phyloP scores from a whole-genome alignment of 2,113 vertebrate species.

The Penelope pileata region DNA sequence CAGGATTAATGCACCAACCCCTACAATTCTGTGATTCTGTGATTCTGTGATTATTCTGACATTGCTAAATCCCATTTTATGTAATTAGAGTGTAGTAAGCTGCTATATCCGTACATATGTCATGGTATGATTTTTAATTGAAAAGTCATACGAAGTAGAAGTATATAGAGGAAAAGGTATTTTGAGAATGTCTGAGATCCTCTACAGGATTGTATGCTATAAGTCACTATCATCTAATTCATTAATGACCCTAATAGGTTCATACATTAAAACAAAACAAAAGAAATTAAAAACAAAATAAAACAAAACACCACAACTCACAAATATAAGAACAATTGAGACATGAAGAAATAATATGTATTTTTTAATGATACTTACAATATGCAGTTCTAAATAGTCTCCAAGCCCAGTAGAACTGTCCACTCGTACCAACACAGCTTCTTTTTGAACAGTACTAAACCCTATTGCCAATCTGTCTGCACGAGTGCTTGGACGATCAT shows the following conservation, averaged over 20 bases:
- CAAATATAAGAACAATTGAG: neutral
- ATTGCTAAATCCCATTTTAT: neutral
- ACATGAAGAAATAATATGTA: neutral
- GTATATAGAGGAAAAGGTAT: neutral
- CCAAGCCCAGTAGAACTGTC: conserved; percentile 97
- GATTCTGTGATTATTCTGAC: neutral
- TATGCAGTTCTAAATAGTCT: conserved; percentile 98
- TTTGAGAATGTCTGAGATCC: neutral
- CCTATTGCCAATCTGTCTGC: conserved; percentile 97
- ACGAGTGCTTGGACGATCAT: conserved; percentile 96
- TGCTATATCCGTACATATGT: neutral
- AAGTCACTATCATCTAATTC: neutral
- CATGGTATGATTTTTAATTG: neutral
- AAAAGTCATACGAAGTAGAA: neutral
- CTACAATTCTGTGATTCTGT: too few species aligned
- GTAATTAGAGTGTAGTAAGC: neutral
- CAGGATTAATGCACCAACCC: neutral
- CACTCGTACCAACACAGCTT: conserved; percentile 94
- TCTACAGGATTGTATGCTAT: neutral
- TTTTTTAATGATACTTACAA: conserved; percentile 86
- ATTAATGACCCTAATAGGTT: neutral
- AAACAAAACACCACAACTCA: neutral
- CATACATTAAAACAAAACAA: neutral
- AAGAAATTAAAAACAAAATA: neutral
- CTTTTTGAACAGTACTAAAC: conserved; percentile 96